These are phyloP conservation scores for Ceratotherium simum DNA, from an alignment of 2,113 vertebrate species.

Conservation along the genomic window DNA sequence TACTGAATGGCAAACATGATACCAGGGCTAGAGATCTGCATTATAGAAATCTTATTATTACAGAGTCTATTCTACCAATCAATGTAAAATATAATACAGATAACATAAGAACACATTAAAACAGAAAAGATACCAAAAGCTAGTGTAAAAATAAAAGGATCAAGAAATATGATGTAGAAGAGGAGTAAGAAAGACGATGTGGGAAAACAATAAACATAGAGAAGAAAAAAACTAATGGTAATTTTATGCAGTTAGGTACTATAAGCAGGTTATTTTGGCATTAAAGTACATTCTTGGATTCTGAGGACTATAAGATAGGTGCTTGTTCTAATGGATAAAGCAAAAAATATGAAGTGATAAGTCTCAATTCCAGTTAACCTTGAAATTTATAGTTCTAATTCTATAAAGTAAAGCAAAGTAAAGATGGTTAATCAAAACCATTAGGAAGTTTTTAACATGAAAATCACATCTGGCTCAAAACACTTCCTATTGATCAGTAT, in stretches of 20 bases:
- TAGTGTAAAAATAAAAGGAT: neutral
- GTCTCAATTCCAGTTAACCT: neutral
- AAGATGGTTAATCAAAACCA: conserved; percentile 11
- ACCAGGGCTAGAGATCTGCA: neutral
- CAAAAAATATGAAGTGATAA: conserved; percentile 43
- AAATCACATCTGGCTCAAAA: conserved; percentile 23
- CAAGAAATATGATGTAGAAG: neutral
- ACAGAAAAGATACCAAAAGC: neutral
- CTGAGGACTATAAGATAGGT: neutral
- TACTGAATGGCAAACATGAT: neutral
- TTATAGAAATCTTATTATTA: neutral
- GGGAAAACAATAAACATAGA: conserved; percentile 12
- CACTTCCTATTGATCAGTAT: neutral
- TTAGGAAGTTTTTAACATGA: conserved; percentile 2
- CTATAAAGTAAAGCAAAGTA: conserved; percentile 18
- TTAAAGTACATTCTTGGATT: conserved; percentile 9
- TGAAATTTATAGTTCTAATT: conserved; percentile 16
- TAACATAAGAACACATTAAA: neutral
- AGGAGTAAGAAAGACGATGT: conserved; percentile 21
- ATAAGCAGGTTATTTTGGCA: conserved; percentile 11
- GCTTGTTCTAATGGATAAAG: neutral
- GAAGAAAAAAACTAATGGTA: neutral
- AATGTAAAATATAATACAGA: neutral
- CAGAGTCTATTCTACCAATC: neutral
- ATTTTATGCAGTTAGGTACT: conserved; percentile 10